Evolutionary conservation across 2,113 vertebrate species (phyloP), one percentile per base, ranked within the genome.

Genomic region (Forbesichthys agassizii): DNA sequence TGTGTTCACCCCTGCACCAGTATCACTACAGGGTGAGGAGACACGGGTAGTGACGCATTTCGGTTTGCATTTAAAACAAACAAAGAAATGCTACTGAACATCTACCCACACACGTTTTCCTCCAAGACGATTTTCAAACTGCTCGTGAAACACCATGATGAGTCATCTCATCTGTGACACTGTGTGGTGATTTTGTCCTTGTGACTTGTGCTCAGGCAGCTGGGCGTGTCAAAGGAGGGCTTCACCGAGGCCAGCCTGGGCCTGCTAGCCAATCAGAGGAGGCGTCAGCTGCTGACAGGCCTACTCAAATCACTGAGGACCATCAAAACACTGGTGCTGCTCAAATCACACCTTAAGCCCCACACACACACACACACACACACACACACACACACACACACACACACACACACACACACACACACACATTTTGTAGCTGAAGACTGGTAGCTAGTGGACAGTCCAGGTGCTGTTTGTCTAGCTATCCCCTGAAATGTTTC

Each of bases 181-280:
- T 8, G 33, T 36, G 36, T 14, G 11, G 2, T 14, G 11, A 52
- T 12, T 8, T 18, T n/a, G 18, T 57, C 48, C 1, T 9, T 61
- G 9, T 62, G 13, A 16, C 5, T 42, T 76, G 33, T 86, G 3
- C 7, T 42, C 80, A 99, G 98, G 78, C 96, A 98, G 85, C 80
- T 99, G 72, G 93, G 93, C 63, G 82, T 93, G 73, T 91, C 97
- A 12, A 99, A 98, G 82, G 97, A 98, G 80, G 98, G 95, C 68
- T 99, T 99, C 85, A 99, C 97, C 3, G 95, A 96, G 89, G 96
- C 97, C 80, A 98, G 98, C 78, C 86, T 99, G 84, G 96, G 96
- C 20, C 94, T 99, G 1, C 86, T 99, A 80, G 95, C 97, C 81
- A 98, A 99, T 89, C 98, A 99, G 76, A 95, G 94, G 86, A 95